Base-by-base conservation (phyloP, 1,140 invertebrate species). In the Orchesella cincta region DNA sequence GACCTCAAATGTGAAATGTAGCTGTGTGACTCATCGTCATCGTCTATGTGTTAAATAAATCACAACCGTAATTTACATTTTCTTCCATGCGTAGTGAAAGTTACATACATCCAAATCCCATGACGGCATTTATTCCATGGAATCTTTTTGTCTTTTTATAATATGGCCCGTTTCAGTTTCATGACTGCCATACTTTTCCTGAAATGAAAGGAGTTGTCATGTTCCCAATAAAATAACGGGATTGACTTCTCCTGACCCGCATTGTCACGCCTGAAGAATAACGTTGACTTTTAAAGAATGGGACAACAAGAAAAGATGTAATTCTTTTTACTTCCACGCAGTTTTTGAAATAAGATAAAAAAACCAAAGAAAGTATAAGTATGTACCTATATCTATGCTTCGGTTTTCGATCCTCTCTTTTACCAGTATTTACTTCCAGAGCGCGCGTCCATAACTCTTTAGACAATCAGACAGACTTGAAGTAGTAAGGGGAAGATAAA, bases 151-250 rank as follows among this genome's bases (percentile, higher is more conserved):
- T 57, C 52, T n/a, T 57, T 57, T 57, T 57, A 14, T 26, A n/a
- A 14, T 18, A 14, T 57, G 52, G 14, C 23, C 23, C 52, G 5
- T 57, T 57, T 18, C 12, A 57, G 23, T 18, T 12, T 5, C 23
- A 57, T 57, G 52, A n/a, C 14, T 26, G 8, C 23, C 14, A 57
- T 23, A n/a, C 12, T 5, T 57, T 5, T 18, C 3, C 23, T 57
- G 14, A 46, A 46, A 46, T 57, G 52, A 57, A 57, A 57, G 23
- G 52, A 57, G 52, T 57, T 57, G 52, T 57, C 52, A 57, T 57
- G 3, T 57, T 26, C 52, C 52, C 14, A 23, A n/a, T n/a, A 57
- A 57, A 57, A n/a, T n/a, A 26, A 5, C 23, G 8, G 52, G 23
- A n/a, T n/a, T 57, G 14, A 57, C 52, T 57, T 12, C 52, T n/a